Base-by-base conservation (phyloP, 2,888 invertebrate species). In the Palloptera scutellata region DNA sequence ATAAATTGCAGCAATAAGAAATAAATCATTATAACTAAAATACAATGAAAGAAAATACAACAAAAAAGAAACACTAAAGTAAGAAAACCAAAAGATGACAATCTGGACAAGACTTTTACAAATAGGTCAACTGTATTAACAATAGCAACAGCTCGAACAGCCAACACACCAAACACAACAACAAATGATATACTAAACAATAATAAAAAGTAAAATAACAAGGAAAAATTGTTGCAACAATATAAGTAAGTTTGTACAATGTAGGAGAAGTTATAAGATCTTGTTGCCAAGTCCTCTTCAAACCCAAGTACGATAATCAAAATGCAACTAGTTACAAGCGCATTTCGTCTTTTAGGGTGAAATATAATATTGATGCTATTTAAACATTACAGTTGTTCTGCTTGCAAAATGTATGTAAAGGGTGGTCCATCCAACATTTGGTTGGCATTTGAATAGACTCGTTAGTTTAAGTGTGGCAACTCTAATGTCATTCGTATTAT, bases 81-180 rank as follows among this genome's bases (percentile, higher is more conserved):
- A 60, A 17, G 40, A 48, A 42, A 58, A 58, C 41, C 41, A 42
- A 55, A 51, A 61, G 68, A 68, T 61, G 58, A 64, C 59, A 67
- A 64, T 64, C 53, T 42, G 64, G 51, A 64, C 66, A 68, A 61
- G 59, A 51, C 63, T 63, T 61, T 55, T 64, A 68, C 64, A 70
- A 68, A 66, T 70, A 66, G 70, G 70, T 66, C 70, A 70, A 52
- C 63, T 41, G 48, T 51, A 45, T 55, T 54, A 42, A 53, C 64
- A 58, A 61, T 17, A 17, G 19, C 42, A 54, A 52, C 42, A 41
- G 5, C 43, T 13, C 13, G 12, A 61, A 17, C 19, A 19, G 9
- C 48, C 30, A 48, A 57, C 6, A 30, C 30, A 30, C 64, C 48
- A 64, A 41, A 54, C 19, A 61, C 59, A 59, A 17, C 20, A 15